A percentile compares a stretch with the other conserved stretches of the same genome.
Conservation (phyloP, 2,113 vertebrate species). For the Spermophilus dauricus region DNA sequence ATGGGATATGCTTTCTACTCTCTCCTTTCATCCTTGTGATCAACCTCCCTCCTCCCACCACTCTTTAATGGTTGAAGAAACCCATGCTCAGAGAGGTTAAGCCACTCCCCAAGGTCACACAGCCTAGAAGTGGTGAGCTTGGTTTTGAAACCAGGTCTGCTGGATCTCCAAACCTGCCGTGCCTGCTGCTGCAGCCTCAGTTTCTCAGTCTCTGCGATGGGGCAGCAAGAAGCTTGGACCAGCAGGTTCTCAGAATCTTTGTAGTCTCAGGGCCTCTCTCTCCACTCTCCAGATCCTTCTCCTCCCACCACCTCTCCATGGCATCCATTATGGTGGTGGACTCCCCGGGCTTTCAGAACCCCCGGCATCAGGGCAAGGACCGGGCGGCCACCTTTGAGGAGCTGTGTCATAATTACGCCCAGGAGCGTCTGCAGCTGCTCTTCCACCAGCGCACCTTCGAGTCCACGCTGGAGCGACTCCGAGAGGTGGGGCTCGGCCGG, state of each 20-base stretch:
- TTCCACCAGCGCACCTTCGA: constrained; percentile 92
- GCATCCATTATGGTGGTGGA: constrained; percentile 97
- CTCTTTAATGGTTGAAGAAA: neutral
- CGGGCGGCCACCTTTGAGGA: constrained; percentile 94
- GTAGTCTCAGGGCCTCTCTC: accelerated
- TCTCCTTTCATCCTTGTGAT: neutral
- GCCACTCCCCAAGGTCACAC: neutral
- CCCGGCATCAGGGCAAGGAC: constrained; percentile 89
- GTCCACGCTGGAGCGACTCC: constrained; percentile 88
- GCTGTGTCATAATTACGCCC: constrained; percentile 96
- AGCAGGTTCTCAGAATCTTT: neutral
- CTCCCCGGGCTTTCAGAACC: constrained; percentile 94
- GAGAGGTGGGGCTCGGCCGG: constrained; percentile 87
- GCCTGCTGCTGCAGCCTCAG: neutral
- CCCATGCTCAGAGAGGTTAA: neutral
- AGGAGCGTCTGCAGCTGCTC: constrained; percentile 95
- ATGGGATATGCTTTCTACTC: neutral
- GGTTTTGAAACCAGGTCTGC: neutral
- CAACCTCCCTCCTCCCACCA: no score
- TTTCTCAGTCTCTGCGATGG: neutral
- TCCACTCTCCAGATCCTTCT: constrained; percentile 90
- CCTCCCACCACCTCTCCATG: constrained; percentile 92
- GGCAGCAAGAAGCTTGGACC: neutral
- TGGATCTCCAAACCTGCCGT: neutral
- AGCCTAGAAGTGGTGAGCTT: neutral